phyloP scores from a whole-genome alignment of 1,140 invertebrate species.

The Drosophila oshimai region DNA sequence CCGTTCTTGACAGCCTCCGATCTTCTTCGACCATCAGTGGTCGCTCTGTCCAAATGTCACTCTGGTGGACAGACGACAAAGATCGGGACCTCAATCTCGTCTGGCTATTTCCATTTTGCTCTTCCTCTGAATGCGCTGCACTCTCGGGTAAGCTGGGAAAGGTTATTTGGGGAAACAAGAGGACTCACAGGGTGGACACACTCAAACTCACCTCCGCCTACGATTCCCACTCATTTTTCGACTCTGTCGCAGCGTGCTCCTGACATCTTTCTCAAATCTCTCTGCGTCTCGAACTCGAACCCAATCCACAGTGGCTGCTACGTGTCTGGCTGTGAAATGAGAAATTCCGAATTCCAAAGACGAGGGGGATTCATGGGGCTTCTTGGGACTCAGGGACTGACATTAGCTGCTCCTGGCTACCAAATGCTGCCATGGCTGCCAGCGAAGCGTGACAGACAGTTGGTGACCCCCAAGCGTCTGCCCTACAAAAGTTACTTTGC shows the following conservation, averaged over 20 bases:
- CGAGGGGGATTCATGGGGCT: not conserved
- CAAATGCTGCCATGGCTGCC: slow-evolving; percentile 26
- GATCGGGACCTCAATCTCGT: not conserved
- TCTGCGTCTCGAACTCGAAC: slow-evolving; percentile 24
- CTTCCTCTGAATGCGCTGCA: not conserved
- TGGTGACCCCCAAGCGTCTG: not conserved
- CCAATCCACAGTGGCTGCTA: slow-evolving; percentile 9
- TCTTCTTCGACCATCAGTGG: not conserved
- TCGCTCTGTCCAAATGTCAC: not conserved
- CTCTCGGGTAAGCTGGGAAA: not conserved
- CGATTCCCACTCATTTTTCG: slow-evolving; percentile 62
- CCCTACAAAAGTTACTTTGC: not conserved
- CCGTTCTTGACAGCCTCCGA: not conserved
- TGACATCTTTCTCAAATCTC: slow-evolving; percentile 77
- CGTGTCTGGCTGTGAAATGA: slow-evolving; percentile 58
- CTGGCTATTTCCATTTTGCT: not conserved
- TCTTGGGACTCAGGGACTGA: slow-evolving; percentile 10
- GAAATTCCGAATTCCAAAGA: slow-evolving; percentile 52
- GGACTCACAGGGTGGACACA: not conserved
- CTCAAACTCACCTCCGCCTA: slow-evolving; percentile 56
- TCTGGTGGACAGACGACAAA: not conserved
- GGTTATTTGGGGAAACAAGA: not conserved
- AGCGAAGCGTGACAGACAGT: slow-evolving; percentile 48
- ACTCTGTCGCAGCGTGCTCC: slow-evolving; percentile 19
- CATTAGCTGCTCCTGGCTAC: slow-evolving; percentile 16